Conservation (phyloP, 2,888 invertebrate species). For the Andrena minutula region DNA sequence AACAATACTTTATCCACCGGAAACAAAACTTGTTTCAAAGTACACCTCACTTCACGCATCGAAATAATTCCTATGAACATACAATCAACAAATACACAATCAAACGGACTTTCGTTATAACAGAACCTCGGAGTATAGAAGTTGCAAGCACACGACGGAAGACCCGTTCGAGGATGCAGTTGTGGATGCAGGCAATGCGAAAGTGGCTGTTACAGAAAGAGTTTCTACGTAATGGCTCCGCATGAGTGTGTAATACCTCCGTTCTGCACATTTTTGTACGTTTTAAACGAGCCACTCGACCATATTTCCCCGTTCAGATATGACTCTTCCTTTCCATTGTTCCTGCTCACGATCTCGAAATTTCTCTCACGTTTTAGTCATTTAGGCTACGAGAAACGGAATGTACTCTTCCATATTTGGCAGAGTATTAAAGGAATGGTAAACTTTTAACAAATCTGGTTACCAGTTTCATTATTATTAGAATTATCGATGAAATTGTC, state of each 20-base stretch:
- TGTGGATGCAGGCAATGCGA: conserved; percentile 50
- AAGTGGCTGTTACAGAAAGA: conserved; percentile 48
- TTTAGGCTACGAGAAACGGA: not conserved
- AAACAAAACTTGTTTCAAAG: no score
- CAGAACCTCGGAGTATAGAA: conserved; percentile 46
- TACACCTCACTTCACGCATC: no score
- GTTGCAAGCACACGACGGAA: conserved; percentile 15
- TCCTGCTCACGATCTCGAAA: conserved; percentile 9
- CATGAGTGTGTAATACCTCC: not conserved
- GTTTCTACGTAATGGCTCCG: conserved; percentile 70
- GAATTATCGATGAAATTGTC: no score
- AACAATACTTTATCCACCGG: no score
- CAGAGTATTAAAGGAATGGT: not conserved
- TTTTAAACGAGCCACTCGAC: not conserved
- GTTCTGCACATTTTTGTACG: not conserved
- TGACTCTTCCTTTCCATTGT: conserved; percentile 22
- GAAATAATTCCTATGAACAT: no score
- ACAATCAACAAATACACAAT: not conserved
- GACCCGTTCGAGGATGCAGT: conserved; percentile 52
- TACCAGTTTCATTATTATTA: not conserved
- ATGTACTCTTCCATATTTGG: not conserved
- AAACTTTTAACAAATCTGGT: not conserved
- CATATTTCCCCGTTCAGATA: not conserved
- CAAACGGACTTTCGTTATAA: conserved; percentile 39
- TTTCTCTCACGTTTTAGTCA: conserved; percentile 18